Evolutionary conservation across 2,797 vertebrate genomes (phyloP), one percentile per base, ranked within the genome.

Genomic region (Phyllotis vaccarum): DNA sequence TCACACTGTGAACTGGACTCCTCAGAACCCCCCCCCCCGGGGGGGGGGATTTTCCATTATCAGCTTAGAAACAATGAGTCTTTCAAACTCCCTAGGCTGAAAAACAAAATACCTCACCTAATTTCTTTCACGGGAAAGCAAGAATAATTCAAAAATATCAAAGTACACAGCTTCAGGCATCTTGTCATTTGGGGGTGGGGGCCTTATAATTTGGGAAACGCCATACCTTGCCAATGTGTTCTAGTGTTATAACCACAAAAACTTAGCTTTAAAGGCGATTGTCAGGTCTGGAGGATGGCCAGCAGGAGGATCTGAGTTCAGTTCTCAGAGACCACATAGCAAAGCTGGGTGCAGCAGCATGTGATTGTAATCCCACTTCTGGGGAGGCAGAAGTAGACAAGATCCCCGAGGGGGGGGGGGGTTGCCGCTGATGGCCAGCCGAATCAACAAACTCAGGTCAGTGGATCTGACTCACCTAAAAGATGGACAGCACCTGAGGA

Each of bases 91-190:
- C 66, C 95, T 75, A 89, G 83, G 17, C 4, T 19, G 92, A 68
- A 95, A 49, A 92, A 86, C 91, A 78, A 56, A 79, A 49, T 5
- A 49, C 5, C 46, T 5, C 46, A 49, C 62, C 34, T 68, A 80
- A 52, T 89, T 94, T 88, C 68, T 96, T 68, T 85, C 95, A 86
- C 81, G 95, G 90, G 68, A 95, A 95, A 95, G 86, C 52, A 93
- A 70, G 79, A 95, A 88, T 96, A 93, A 96, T 97, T 96, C 95
- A 95, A 95, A 86, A 79, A 90, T 19, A 95, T 92, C 86, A 86
- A 74, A 94, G 27, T 93, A 96, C 95, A 96, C 2, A 34, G 95
- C 91, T 96, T 86, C 37, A 94, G 81, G 72, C 79, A 72, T 94
- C 95, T 89, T 85, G 60, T 96, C 95, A 94, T 96, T 5, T 5